phyloP scores from a whole-genome alignment of 1,140 invertebrate species.

The Platyscapa corneri region DNA sequence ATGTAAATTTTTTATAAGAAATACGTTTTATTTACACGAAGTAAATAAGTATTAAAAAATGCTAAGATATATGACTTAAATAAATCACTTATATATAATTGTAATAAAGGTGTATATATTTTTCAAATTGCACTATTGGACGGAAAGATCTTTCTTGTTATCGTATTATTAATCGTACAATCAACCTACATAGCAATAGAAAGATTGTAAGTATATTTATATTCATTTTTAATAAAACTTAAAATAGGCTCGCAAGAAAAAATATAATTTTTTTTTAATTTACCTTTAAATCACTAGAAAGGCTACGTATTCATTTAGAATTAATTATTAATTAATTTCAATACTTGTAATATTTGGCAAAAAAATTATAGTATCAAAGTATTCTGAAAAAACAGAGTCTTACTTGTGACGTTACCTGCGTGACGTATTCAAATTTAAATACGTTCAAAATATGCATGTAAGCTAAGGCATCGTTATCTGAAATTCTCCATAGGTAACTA shows the following conservation, averaged over 20 bases:
- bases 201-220: not conserved
- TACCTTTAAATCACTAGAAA: not conserved
- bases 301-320: too few species aligned
- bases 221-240: not conserved
- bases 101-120: not conserved
- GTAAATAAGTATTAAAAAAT: too few species aligned
- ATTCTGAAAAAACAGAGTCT: not conserved
- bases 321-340: too few species aligned
- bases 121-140: not conserved
- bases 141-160: not conserved
- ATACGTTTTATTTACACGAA: too few species aligned
- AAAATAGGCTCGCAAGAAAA: not conserved
- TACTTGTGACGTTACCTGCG: not conserved
- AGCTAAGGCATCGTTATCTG: not conserved
- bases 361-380: not conserved
- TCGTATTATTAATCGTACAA: not conserved
- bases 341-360: not conserved
- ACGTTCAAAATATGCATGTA: not conserved
- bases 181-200: not conserved
- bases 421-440: not conserved
- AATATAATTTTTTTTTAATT: not conserved
- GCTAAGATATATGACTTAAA: too few species aligned
- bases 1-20: too few species aligned
- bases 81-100: too few species aligned
- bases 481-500: not conserved